phyloP scores from a whole-genome alignment of 2,113 vertebrate species.

The Ahaetulla prasina region DNA sequence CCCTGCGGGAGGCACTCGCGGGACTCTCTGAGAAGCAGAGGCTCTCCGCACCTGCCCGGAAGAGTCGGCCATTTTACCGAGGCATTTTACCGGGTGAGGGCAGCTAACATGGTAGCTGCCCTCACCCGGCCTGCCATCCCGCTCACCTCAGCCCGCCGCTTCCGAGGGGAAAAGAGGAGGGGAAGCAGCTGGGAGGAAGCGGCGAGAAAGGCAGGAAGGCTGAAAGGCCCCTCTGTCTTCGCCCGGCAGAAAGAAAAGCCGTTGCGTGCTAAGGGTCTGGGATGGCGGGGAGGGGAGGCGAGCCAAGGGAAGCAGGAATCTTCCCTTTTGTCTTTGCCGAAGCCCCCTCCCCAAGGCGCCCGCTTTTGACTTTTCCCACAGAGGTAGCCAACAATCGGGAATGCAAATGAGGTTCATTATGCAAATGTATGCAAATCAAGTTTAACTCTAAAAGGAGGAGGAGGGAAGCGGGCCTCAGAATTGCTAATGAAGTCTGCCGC shows the following conservation, averaged over 20 bases:
- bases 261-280: constrained; percentile 36
- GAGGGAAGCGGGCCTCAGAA: constrained; percentile 75
- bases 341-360: constrained; percentile 63
- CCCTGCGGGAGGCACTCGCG: not conserved
- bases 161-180: constrained; percentile 34
- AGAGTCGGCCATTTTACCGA: constrained; percentile 61
- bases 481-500: constrained; percentile 63
- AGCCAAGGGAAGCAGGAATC: constrained; percentile 48
- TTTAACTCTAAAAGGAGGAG: constrained; percentile 89
- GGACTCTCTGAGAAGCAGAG: not conserved
- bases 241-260: constrained; percentile 25
- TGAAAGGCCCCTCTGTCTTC: constrained; percentile 30
- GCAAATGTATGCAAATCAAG: constrained; percentile 99
- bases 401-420: constrained; percentile 99
- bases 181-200: constrained; percentile 57
- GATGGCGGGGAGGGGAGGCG: not conserved
- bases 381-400: constrained; percentile 92
- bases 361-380: constrained; percentile 92
- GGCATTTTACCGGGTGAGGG: too few relatives aligned
- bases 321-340: constrained; percentile 65
- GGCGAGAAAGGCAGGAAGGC: constrained; percentile 3
- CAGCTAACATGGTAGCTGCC: constrained; percentile 70
- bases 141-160: not conserved
- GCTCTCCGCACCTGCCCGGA: not conserved
- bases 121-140: constrained; percentile 27